Base-by-base conservation (phyloP, 2,888 invertebrate species). In the Pachymerium ferrugineum region DNA sequence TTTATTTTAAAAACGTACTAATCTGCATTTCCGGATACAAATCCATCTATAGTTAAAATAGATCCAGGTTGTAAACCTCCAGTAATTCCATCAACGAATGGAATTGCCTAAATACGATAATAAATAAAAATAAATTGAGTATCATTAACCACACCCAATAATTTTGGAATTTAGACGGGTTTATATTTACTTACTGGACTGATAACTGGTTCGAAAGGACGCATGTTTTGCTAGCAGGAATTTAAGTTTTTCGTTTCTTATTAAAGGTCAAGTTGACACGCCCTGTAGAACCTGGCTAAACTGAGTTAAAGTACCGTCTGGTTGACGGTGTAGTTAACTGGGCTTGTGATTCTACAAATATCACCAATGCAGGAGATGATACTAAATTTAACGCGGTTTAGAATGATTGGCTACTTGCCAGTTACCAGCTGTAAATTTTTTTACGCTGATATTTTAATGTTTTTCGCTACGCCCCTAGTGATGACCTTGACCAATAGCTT, bases 1-100 rank as follows among this genome's bases (percentile, higher is more conserved):
- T 2, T 6, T 47, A 16, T 2, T 38, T 1, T 47, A 2, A 19
- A 3, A 3, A 16, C 8, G n/a, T 68, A 74, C 74, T 68, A 19
- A 14, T 73, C 30, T 12, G 74, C 73, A 69, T 42, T 30, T 16
- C 35, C 22, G 12, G 35, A 19, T 42, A 74, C 69, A 31, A 19
- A 38, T 69, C 74, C 74, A 12, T 74, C 62, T 73, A 74, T 73
- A 3, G 68, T 62, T 29, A 73, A 38, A 16, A 74, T 67, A 14
- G 33, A 4, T 31, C 74, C 74, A 14, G 69, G 47, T 69, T 73
- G 68, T 5, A 73, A 47, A 16, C 73, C 74, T n/a, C 69, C 68
- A 30, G 38, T 47, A 14, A 74, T 68, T 12, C n/a, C 38, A 14
- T 31, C 62, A 29, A 47, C 35, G 22, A 73, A 73, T 19, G 74